phyloP scores from a whole-genome alignment of 1,140 invertebrate genomes.

The Anthonomus grandis region DNA sequence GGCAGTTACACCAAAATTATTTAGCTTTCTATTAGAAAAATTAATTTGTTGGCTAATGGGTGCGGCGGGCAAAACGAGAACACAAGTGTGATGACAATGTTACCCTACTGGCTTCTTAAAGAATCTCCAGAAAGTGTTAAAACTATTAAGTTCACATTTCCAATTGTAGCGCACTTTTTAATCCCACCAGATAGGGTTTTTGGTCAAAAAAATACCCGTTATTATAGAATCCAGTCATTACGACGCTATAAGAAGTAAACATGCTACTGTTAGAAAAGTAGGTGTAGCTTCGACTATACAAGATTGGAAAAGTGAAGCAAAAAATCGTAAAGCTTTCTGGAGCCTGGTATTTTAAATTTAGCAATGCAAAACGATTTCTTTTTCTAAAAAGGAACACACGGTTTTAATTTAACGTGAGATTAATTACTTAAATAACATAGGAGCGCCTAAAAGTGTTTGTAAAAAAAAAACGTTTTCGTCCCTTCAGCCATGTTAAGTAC shows the following conservation, averaged over 20 bases:
- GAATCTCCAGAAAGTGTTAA: slow-evolving; percentile 1
- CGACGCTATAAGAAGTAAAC: slow-evolving; percentile 1
- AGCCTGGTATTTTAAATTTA: slow-evolving; percentile 6
- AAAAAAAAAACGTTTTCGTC: too few species aligned
- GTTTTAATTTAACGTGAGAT: too few species aligned
- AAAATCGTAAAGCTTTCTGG: slow-evolving; percentile 1
- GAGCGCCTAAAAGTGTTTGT: too few species aligned
- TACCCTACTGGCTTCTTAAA: slow-evolving; percentile 4
- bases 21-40: not conserved
- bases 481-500: too few species aligned
- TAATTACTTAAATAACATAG: too few species aligned
- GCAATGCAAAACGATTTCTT: slow-evolving; percentile 3
- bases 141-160: slow-evolving; percentile 2
- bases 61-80: too few species aligned
- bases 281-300: not conserved
- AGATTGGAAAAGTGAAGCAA: slow-evolving; percentile 2
- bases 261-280: slow-evolving; percentile 4
- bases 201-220: not conserved
- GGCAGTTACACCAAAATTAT: not conserved
- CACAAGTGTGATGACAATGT: not conserved
- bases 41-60: slow-evolving; percentile 3
- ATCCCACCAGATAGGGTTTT: not conserved
- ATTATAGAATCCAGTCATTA: slow-evolving; percentile 4
- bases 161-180: slow-evolving; percentile 3
- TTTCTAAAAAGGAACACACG: slow-evolving; percentile 1